These are phyloP conservation scores for Ahaetulla prasina DNA, from an alignment of 2,113 vertebrate genomes.

Conservation along the genomic window DNA sequence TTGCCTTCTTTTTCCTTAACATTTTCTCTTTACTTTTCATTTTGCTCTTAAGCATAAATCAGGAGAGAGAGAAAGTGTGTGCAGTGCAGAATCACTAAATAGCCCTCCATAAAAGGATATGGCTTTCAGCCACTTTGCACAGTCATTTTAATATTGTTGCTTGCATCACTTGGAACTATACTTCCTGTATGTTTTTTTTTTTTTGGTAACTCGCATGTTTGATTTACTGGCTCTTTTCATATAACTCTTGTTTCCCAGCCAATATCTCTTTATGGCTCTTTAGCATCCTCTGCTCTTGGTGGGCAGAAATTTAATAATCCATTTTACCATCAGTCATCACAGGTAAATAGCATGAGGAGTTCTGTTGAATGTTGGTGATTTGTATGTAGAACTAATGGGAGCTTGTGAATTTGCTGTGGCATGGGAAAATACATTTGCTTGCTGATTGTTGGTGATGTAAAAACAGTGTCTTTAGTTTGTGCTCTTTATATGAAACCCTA, in stretches of 20 bases:
- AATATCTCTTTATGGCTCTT: conserved; percentile 67
- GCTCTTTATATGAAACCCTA: conserved; percentile 32
- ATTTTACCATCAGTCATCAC: conserved; percentile 65
- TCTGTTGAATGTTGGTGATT: conserved; percentile 39
- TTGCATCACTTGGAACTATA: conserved; percentile 48
- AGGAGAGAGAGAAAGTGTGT: neutral
- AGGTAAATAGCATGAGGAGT: conserved; percentile 71
- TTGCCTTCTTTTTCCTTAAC: neutral
- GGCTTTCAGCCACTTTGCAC: conserved; percentile 47
- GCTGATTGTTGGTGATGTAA: conserved; percentile 17
- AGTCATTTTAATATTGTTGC: conserved; percentile 39
- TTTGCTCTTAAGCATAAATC: neutral
- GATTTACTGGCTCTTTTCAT: conserved; percentile 55
- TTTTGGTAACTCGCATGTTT: conserved; percentile 45
- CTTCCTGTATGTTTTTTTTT: conserved; percentile 37
- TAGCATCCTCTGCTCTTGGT: conserved; percentile 65
- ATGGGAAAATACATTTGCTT: conserved; percentile 11
- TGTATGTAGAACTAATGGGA: conserved; percentile 25
- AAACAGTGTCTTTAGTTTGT: conserved; percentile 20
- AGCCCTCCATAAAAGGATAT: conserved; percentile 2
- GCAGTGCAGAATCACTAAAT: conserved; percentile 14
- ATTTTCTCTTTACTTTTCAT: neutral
- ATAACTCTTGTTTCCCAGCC: conserved; percentile 69
- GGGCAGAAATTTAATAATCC: conserved; percentile 70
- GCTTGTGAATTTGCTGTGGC: conserved; percentile 50